Base-by-base conservation (phyloP, 23 tunicate genomes). In the Styela clava region DNA sequence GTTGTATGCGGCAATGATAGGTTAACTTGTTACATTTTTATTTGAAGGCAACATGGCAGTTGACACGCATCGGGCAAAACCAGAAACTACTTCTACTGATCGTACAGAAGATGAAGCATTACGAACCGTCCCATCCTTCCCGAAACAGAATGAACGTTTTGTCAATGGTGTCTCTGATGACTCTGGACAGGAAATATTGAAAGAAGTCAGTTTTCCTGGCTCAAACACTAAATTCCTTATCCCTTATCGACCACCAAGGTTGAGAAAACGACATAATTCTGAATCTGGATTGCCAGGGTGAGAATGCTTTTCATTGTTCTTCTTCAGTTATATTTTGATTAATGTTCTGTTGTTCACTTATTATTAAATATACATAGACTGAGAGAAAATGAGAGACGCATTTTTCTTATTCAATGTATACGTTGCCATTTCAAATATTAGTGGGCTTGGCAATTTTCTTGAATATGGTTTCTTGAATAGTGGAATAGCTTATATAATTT, bases 31-130 rank as follows among this genome's bases (percentile, higher is more conserved):
- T n/a, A n/a, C n/a, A n/a, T 44, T 44, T 44, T 44, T 44, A 44
- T 44, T 44, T 44, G 56, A 12, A 62, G 83, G 63, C 24, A 31
- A 23, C 2, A n/a, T 5, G 24, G 83, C 83, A 3, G 83, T 79
- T 25, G 68, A 63, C 63, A 79, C 83, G 5, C 83, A 79, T 30
- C 83, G 83, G 25, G 77, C 83, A n/a, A 79, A 79, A 63, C 83
- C 83, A 18, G 18, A 31, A 32, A 71, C 77, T 28, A 71, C 77
- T 19, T 71, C 77, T 34, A 71, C 77, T 5, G 12, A 71, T 29
- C 77, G 77, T 16, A 71, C 77, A 3, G 77, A 26, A 21, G 77
- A 71, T 28, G 77, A 71, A 28, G 77, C 77, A 5, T 71, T 71
- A 16, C 24, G 24, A 71, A 71, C 77, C 34, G 77, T 34, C 29